Conservation (phyloP, 1,140 invertebrate genomes). For the Drosophila novamexicana region DNA sequence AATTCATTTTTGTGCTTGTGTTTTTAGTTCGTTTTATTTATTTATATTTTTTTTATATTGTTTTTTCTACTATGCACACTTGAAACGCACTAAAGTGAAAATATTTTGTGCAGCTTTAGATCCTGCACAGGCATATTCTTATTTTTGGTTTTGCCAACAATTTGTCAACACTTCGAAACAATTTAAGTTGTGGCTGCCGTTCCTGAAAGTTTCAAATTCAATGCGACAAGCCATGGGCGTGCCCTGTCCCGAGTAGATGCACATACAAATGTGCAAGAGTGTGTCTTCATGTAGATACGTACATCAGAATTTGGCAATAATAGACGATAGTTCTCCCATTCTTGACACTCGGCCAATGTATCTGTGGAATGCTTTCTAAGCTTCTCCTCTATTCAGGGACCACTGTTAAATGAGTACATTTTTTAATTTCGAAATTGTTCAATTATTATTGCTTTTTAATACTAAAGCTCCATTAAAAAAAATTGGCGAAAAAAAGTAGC, state of each 20-base stretch:
- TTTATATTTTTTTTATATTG: background rate
- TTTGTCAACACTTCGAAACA: conserved; percentile 52
- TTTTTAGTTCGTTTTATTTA: background rate
- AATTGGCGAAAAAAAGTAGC: no score
- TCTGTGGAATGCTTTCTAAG: background rate
- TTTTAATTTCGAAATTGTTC: background rate
- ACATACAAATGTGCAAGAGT: no score
- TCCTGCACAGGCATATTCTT: conserved; percentile 29
- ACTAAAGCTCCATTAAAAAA: no score
- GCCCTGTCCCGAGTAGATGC: background rate
- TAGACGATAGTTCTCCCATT: background rate
- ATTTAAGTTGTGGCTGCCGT: conserved; percentile 39
- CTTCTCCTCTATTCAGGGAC: no score
- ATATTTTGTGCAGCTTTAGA: conserved; percentile 26
- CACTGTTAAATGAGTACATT: background rate
- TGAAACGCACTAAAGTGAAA: conserved; percentile 26
- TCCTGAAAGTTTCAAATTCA: conserved; percentile 28
- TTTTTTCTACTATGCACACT: conserved; percentile 8
- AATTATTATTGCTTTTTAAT: background rate
- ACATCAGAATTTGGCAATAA: background rate
- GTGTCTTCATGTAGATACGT: background rate
- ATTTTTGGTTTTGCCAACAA: conserved; percentile 31
- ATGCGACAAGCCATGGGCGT: background rate
- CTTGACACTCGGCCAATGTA: background rate
- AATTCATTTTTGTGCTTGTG: conserved; percentile 16